These are phyloP conservation scores for Ashinkailepas kermadecensis DNA, from an alignment of 2,888 invertebrate species.

Conservation along the genomic window DNA sequence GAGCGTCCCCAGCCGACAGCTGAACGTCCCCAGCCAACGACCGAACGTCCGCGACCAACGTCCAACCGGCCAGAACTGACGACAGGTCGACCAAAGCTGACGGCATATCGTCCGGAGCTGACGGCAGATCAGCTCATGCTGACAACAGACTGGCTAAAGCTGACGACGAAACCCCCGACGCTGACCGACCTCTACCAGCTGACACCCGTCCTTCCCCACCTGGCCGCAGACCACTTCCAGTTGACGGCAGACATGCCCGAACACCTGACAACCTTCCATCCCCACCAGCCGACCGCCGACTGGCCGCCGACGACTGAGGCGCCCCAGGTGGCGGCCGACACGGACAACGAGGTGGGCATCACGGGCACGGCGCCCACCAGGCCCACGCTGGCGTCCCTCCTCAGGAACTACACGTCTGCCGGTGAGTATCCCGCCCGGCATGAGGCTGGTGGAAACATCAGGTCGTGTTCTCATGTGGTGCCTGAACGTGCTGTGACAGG, in stretches of 20 bases:
- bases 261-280: too few relatives aligned
- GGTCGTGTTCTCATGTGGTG: too few relatives aligned
- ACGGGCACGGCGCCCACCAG: neutral
- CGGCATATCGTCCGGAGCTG: too few relatives aligned
- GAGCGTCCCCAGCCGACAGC: neutral
- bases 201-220: neutral
- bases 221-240: neutral
- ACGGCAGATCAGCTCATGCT: neutral
- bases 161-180: neutral
- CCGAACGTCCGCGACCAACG: neutral
- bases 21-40: neutral
- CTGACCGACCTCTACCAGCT: neutral
- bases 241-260: too few relatives aligned
- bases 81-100: too few relatives aligned
- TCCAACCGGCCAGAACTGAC: too few relatives aligned
- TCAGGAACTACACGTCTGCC: neutral
- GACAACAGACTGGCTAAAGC: neutral
- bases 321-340: neutral
- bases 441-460: too few relatives aligned
- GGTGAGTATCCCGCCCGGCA: neutral
- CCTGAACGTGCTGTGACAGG: too few relatives aligned
- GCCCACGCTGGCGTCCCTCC: conserved; percentile 5
- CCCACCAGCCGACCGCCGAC: too few relatives aligned
- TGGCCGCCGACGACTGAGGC: neutral
- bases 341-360: conserved; percentile 7